Evolutionary conservation across 2,113 vertebrate genomes (phyloP).

Genomic region (Pollimyrus isidori): DNA sequence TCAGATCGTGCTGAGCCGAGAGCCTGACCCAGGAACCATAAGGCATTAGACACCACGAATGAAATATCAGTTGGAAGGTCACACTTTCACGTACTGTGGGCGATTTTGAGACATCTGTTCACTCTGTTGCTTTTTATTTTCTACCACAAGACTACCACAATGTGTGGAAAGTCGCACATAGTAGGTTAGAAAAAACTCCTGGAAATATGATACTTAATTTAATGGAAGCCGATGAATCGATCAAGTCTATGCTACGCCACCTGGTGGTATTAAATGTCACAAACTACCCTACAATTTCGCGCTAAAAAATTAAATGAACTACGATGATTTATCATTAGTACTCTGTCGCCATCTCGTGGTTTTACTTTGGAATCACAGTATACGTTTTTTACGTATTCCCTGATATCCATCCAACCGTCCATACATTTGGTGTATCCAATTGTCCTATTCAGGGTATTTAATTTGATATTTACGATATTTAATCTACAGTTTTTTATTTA

Average conservation of each 20-base stretch:
- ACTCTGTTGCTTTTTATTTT: background rate
- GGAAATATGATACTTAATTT: background rate
- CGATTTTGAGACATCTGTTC: background rate
- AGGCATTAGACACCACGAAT: background rate
- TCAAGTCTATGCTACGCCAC: background rate
- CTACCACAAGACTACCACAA: background rate
- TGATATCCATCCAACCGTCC: background rate
- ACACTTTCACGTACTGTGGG: background rate
- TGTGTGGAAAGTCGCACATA: background rate
- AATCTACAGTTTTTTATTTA: background rate
- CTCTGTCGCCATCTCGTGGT: background rate
- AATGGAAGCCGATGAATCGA: background rate
- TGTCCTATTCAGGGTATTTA: background rate
- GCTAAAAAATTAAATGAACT: background rate
- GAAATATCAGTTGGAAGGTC: background rate
- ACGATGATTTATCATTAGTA: background rate
- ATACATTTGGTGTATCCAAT: background rate
- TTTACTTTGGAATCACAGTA: background rate
- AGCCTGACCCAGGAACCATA: background rate
- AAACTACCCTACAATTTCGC: background rate
- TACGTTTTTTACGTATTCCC: background rate
- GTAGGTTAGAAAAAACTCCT: background rate
- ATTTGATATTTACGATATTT: no score
- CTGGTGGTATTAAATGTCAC: background rate
- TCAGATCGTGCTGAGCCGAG: background rate